Percentiles rank a stretch among this genome's conserved stretches.
phyloP scores from a whole-genome alignment of 1,140 invertebrate genomes.

The Saxidomus purpurata region DNA sequence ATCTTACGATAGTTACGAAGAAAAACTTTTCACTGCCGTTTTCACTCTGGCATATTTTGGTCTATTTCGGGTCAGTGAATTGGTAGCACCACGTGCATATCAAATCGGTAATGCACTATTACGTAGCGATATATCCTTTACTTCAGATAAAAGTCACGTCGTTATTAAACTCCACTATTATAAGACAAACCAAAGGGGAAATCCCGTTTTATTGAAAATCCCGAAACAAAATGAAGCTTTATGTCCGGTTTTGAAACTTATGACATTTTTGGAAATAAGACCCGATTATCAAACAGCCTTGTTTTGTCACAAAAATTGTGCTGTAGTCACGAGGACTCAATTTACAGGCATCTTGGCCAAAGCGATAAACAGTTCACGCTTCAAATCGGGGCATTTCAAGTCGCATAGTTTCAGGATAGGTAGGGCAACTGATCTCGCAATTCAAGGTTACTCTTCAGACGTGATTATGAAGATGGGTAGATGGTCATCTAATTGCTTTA shows the following conservation, averaged over 20 bases:
- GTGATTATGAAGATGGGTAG: background rate
- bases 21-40: background rate
- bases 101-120: background rate
- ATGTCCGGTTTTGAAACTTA: no score
- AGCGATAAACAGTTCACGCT: background rate
- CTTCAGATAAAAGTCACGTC: no score
- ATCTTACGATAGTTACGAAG: background rate
- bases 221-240: background rate
- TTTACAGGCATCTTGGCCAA: background rate
- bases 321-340: background rate
- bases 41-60: background rate
- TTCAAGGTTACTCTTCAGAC: background rate
- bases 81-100: background rate
- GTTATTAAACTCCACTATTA: background rate
- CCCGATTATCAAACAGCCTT: background rate
- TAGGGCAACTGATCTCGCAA: background rate
- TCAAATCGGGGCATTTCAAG: background rate
- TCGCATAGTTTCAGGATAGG: constrained; percentile 6
- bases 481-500: constrained; percentile 2
- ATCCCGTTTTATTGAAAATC: background rate
- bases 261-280: background rate
- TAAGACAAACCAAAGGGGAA: background rate
- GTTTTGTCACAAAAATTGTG: constrained; percentile 12
- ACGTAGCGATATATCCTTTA: background rate
- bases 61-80: background rate